phyloP scores from a whole-genome alignment of 2,888 invertebrate genomes.

The Lepidochrysops patricia region DNA sequence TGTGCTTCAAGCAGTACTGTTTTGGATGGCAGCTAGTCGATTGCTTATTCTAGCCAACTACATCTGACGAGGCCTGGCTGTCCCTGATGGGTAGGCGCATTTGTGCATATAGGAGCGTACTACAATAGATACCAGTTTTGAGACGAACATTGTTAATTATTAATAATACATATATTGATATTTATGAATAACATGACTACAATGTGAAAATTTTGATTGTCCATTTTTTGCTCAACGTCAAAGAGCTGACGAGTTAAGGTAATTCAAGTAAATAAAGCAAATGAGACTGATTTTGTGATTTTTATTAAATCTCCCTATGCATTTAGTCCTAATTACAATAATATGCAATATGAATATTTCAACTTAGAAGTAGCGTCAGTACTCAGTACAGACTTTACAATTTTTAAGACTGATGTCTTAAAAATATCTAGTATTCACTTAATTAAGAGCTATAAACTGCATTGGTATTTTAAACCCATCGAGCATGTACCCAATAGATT shows the following conservation, averaged over 20 bases:
- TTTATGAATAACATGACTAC: constrained; percentile 17
- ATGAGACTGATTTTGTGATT: constrained; percentile 49
- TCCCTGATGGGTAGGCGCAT: constrained; percentile 12
- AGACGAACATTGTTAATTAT: constrained; percentile 14
- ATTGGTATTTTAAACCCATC: constrained; percentile 17
- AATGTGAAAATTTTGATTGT: constrained; percentile 23
- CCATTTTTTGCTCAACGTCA: constrained; percentile 45
- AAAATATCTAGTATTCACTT: neutral
- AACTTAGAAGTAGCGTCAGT: neutral
- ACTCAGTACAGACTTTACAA: neutral
- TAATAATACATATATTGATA: constrained; percentile 18
- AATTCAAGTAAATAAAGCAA: constrained; percentile 45
- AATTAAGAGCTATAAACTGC: constrained; percentile 16
- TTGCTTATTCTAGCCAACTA: neutral
- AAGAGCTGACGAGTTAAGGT: constrained; percentile 21
- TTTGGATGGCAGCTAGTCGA: neutral
- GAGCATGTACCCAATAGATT: too few relatives aligned
- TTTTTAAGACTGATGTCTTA: too few relatives aligned
- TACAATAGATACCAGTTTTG: neutral
- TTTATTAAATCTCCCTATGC: constrained; percentile 33
- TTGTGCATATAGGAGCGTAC: constrained; percentile 19
- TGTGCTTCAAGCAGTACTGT: neutral
- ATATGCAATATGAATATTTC: too few relatives aligned
- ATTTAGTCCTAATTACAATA: neutral
- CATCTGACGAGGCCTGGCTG: neutral